Conservation (phyloP, 2,113 vertebrate genomes). For the Morone saxatilis region DNA sequence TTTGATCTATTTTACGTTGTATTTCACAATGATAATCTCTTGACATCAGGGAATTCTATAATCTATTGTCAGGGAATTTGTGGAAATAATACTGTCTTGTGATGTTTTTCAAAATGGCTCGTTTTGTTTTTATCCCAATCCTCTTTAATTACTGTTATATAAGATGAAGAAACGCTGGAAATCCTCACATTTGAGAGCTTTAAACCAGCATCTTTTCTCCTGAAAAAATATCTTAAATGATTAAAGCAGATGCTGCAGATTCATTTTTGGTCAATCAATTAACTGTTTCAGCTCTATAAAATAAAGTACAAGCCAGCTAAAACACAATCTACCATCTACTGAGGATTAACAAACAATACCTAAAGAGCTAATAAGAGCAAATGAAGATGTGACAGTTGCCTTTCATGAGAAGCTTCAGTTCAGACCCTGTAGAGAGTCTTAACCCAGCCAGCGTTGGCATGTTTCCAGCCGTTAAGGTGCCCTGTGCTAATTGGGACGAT, state of each 20-base stretch:
- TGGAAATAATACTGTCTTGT: not conserved
- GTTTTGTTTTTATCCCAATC: not conserved
- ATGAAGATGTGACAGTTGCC: slow-evolving; percentile 53
- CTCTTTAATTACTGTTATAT: no score
- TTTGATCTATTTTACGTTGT: not conserved
- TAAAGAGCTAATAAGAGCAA: not conserved
- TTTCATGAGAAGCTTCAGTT: slow-evolving; percentile 40
- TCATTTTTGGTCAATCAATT: not conserved
- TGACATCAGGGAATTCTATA: not conserved
- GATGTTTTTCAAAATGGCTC: not conserved
- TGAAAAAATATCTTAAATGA: not conserved
- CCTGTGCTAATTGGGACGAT: slow-evolving; percentile 89
- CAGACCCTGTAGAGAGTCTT: slow-evolving; percentile 45
- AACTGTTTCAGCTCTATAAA: not conserved
- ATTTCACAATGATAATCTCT: not conserved
- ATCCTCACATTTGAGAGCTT: not conserved
- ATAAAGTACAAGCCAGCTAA: not conserved
- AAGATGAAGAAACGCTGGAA: not conserved
- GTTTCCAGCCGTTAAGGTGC: slow-evolving; percentile 78
- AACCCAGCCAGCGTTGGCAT: slow-evolving; percentile 52
- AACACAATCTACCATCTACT: not conserved
- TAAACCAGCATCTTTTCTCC: not conserved
- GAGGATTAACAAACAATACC: not conserved
- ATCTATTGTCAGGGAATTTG: no score
- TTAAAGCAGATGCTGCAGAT: not conserved